Base-by-base conservation (phyloP, 2,113 vertebrate species). In the Corythornis madagascariensis region DNA sequence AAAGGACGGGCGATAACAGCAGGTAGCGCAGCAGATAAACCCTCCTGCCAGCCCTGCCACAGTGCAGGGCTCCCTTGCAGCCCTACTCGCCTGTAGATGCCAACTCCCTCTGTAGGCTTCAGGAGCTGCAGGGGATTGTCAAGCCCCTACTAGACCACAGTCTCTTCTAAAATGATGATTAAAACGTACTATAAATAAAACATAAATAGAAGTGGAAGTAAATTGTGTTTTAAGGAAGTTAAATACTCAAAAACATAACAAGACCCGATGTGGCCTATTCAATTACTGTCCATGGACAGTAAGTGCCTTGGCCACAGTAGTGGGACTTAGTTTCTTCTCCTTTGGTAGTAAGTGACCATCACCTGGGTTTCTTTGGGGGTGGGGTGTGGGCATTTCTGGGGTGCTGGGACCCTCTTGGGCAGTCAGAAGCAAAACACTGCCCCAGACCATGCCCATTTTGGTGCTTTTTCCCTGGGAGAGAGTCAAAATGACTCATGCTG, bases 81-180 rank as follows among this genome's bases (percentile, higher is more conserved):
- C 59, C 63, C 63, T 63, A 6, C 76, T 18, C 35, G 13, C 66
- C 70, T 38, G 45, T 2, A 2, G 19, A 72, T 26, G 29, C 56
- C 16, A 18, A 3, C 33, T 40, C 50, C 57, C 42, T 16, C 55
- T 9, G 69, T 1, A 0, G 13, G 16, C 42, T 6, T 22, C 18
- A 0, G n/a, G 56, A 3, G 14, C 73, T 28, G 31, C 18, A 1
- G 13, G 50, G 28, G 18, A 12, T 45, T 2, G 4, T 6, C 50
- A 25, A 15, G 26, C 28, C 52, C 43, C 50, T 22, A 0, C 60
- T 19, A 50, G 4, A 4, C 57, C 35, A 16, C 2, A 33, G 4
- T 31, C 42, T 55, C 22, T 9, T 10, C 7, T 1, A 35, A 40
- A 83, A 45, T 20, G 5, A 29, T 1, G 0, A 26, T 55, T 55